Evolutionary conservation across 2,113 vertebrate genomes (phyloP).

Genomic region (Cyanocitta stelleri): DNA sequence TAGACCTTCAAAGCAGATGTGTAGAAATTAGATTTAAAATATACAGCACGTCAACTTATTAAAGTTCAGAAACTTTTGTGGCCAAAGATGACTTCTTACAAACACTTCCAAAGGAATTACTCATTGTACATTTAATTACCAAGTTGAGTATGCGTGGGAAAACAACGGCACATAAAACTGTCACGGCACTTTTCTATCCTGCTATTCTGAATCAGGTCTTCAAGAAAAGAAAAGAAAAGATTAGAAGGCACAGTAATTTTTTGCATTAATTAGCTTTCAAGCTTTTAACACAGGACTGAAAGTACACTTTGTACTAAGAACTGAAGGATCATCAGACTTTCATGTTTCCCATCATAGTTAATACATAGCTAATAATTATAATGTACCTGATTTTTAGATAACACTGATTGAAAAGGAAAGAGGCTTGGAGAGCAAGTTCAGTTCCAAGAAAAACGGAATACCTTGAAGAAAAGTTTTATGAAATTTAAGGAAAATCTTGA

Average conservation of each 20-base stretch:
- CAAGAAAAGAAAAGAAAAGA: neutral
- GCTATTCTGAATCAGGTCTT: neutral
- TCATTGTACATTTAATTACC: neutral
- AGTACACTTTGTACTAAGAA: constrained; percentile 12
- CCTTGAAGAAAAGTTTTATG: neutral
- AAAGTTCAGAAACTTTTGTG: neutral
- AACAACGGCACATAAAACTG: neutral
- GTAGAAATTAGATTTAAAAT: neutral
- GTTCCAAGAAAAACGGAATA: neutral
- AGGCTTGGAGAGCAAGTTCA: neutral
- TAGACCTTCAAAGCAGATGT: neutral
- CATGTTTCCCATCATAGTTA: neutral
- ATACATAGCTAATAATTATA: neutral
- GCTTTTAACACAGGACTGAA: neutral
- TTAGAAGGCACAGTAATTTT: neutral
- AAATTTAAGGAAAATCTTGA: neutral
- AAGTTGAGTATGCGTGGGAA: neutral
- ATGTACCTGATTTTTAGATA: neutral
- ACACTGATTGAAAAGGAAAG: neutral
- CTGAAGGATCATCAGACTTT: neutral
- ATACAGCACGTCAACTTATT: neutral
- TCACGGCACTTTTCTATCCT: neutral
- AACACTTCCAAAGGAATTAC: neutral
- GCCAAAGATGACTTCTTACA: neutral
- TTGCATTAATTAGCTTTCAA: constrained; percentile 2